Evolutionary conservation across 2,113 vertebrate genomes (phyloP), one percentile per base, ranked within the genome.

Genomic region (Mixornis gularis): DNA sequence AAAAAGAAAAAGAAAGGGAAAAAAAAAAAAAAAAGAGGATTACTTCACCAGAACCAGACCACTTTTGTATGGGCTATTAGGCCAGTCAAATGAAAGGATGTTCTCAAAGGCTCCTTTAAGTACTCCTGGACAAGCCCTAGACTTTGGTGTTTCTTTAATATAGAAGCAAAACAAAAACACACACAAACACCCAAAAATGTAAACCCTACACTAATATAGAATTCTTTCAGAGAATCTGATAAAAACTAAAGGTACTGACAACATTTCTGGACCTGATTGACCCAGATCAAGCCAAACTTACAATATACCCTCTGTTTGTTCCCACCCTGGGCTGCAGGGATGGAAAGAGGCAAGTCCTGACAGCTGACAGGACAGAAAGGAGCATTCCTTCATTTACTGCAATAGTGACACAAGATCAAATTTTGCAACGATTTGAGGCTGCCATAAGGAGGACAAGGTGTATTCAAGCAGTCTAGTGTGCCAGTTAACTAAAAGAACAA

Each of bases 31-130:
- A 21, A 36, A 40, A 60, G 3, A 80, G 8, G 18, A 53, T 91
- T 90, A 94, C 7, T 77, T 85, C 62, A 81, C 68, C 10, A 80
- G 51, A 85, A 56, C 1, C 9, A 63, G 27, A 43, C 0, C 3
- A 12, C 26, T 87, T 69, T 15, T 2, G 0, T 4, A 38, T 1
- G 3, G 59, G 41, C 12, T 40, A 26, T 8, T 4, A 63, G 36
- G 24, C 10, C 24, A 77, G 9, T 4, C 5, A 70, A 78, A 85
- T 16, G 9, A 73, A 62, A 81, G 14, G 20, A 46, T 64, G 25
- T 22, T 6, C 14, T 69, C 32, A 38, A 66, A 73, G 27, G 27
- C 14, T 85, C 27, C 13, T 80, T 46, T 26, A 83, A 70, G 5
- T 13, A 46, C 8, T 44, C 10, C 19, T 2, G 3, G 25, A 38